phyloP scores from a whole-genome alignment of 2,797 vertebrate species.

The Enteromius treurensis region DNA sequence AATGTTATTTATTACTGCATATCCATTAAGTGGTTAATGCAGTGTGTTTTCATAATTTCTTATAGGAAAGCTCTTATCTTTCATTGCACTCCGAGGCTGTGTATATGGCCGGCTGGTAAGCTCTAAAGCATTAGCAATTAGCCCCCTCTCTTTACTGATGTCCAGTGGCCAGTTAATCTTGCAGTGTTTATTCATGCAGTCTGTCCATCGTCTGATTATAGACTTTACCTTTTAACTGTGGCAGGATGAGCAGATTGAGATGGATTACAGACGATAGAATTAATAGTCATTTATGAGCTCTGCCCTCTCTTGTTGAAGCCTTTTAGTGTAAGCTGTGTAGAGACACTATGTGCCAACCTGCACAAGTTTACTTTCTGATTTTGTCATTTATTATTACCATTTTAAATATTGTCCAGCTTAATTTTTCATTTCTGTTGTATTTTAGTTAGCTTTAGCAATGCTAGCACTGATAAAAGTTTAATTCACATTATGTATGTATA shows the following conservation, averaged over 20 bases:
- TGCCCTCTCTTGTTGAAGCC: slow-evolving; percentile 24
- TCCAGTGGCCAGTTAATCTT: slow-evolving; percentile 44
- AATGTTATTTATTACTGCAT: slow-evolving; percentile 15
- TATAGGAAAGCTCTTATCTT: slow-evolving; percentile 29
- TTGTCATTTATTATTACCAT: background rate
- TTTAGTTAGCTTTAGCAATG: background rate
- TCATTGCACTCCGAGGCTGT: slow-evolving; percentile 25
- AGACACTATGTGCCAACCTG: background rate
- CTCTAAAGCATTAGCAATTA: slow-evolving; percentile 41
- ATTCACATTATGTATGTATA: too few species aligned
- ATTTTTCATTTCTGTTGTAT: background rate
- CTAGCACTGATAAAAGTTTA: background rate
- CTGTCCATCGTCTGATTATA: slow-evolving; percentile 50
- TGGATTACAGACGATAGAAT: slow-evolving; percentile 40
- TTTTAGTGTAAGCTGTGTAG: slow-evolving; percentile 20
- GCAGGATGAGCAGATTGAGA: slow-evolving; percentile 51
- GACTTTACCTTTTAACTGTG: slow-evolving; percentile 54
- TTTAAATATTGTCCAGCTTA: background rate
- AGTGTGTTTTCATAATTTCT: slow-evolving; percentile 31
- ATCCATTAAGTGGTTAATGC: slow-evolving; percentile 35
- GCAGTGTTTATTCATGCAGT: slow-evolving; percentile 43
- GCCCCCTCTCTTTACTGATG: slow-evolving; percentile 43
- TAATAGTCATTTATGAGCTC: slow-evolving; percentile 44
- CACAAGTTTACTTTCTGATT: background rate
- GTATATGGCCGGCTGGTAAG: slow-evolving; percentile 31